Base-by-base conservation (phyloP, 2,113 vertebrate species). In the Proterorhinus semilunaris region DNA sequence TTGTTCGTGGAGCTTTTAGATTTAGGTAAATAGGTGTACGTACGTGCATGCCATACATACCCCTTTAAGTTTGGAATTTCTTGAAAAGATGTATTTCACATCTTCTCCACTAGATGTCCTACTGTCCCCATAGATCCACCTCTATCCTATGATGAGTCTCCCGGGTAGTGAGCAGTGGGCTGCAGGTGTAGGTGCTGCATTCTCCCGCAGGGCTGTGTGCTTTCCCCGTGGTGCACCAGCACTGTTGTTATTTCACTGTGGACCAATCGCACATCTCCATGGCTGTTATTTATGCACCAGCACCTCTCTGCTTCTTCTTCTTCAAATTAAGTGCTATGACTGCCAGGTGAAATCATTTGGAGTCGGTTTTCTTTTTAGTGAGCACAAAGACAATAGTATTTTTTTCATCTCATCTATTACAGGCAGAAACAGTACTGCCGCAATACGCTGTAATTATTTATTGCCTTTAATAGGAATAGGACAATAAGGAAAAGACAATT, bases 41-140 rank as follows among this genome's bases (percentile, higher is more conserved):
- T 1, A 27, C 3, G 27, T 27, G 27, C 27, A 27, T 27, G 27
- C 27, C 27, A 27, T 27, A 27, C 27, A 27, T 27, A 27, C 27
- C 27, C 27, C 27, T 27, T 27, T 27, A 27, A 27, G 27, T 27
- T 27, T 27, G 27, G 27, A 27, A 36, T 36, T 36, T 36, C 51
- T 10, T 54, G 6, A 27, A 21, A 55, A 55, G 4, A 54, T 10
- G 10, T 10, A 8, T 61, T 44, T 45, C 15, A 12, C 15, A 13
- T 71, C 50, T 43, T 4, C 8, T 49, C 88, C 89, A 83, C 89
- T 84, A 89, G 89, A 77, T 88, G 89, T 88, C 88, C 36, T 75
- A 71, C 73, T 43, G 7, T 16, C 42, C 74, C 82, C 80, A 68
- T 55, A 45, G n/a, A 75, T 74, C 7, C 44, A n/a, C 44, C 42